These are phyloP conservation scores for Plagodis dolabraria DNA, from an alignment of 2,888 invertebrate species.

Conservation along the genomic window DNA sequence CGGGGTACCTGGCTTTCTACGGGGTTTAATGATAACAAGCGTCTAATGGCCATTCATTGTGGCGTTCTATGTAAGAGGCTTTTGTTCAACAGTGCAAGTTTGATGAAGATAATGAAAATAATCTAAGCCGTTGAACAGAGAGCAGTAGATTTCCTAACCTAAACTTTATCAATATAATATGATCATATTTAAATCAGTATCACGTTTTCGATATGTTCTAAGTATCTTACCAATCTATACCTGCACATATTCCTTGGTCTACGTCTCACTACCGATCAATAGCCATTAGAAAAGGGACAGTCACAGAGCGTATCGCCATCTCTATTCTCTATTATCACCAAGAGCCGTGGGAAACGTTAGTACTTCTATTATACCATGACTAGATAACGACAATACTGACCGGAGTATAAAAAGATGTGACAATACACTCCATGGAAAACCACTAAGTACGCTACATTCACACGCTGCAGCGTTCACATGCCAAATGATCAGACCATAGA, in stretches of 20 bases:
- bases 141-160: too few relatives aligned
- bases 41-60: too few relatives aligned
- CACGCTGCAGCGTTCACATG: slow-evolving; percentile 43
- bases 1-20: too few relatives aligned
- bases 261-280: slow-evolving; percentile 21
- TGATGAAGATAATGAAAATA: too few relatives aligned
- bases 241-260: slow-evolving; percentile 2
- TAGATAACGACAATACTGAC: slow-evolving; percentile 59
- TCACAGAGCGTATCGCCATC: slow-evolving; percentile 25
- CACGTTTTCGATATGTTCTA: too few relatives aligned
- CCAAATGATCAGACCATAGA: slow-evolving; percentile 31
- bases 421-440: slow-evolving; percentile 68
- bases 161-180: too few relatives aligned
- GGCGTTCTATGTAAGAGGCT: too few relatives aligned
- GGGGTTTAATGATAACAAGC: too few relatives aligned
- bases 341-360: slow-evolving; percentile 65
- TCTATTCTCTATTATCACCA: slow-evolving; percentile 35
- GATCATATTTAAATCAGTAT: too few relatives aligned
- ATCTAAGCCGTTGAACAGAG: too few relatives aligned
- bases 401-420: slow-evolving; percentile 68
- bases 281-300: slow-evolving; percentile 21
- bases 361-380: slow-evolving; percentile 45
- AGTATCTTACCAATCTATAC: neutral
- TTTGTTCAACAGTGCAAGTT: too few relatives aligned
- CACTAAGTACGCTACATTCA: slow-evolving; percentile 60